Evolutionary conservation across 2,888 invertebrate species (phyloP).

Genomic region (Gandaritis pyraliata): DNA sequence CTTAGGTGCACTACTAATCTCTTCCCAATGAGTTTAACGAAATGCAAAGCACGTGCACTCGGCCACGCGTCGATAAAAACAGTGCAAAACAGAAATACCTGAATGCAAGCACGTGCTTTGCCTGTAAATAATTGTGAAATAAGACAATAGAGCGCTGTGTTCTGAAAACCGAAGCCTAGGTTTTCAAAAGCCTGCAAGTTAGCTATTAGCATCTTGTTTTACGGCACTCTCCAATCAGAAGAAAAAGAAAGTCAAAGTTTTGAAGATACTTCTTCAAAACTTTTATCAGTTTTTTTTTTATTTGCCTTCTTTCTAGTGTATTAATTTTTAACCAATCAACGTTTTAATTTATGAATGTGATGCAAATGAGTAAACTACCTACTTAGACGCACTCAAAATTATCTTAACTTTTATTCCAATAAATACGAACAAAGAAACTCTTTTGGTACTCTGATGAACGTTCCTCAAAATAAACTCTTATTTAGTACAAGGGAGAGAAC

Average conservation of each 20-base stretch:
- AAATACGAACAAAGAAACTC: too few species aligned
- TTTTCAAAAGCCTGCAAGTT: not conserved
- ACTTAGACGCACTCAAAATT: too few species aligned
- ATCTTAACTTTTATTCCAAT: too few species aligned
- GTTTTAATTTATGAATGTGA: too few species aligned
- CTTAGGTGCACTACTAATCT: not conserved
- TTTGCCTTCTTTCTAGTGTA: too few species aligned
- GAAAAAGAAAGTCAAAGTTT: too few species aligned
- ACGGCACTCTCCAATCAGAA: too few species aligned
- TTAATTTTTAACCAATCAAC: too few species aligned
- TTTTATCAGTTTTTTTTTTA: too few species aligned
- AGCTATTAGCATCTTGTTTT: not conserved
- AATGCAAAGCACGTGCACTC: not conserved
- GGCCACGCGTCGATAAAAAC: not conserved
- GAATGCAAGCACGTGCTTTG: constrained; percentile 2
- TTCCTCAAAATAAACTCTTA: constrained; percentile 19
- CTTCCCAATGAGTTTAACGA: not conserved
- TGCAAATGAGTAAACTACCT: too few species aligned
- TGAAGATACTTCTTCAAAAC: too few species aligned
- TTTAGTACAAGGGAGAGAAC: constrained; percentile 23
- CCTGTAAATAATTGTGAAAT: not conserved
- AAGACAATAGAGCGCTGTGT: not conserved
- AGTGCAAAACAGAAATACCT: not conserved
- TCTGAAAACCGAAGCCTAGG: not conserved
- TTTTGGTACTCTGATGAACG: not conserved